Percentiles rank a stretch among this genome's conserved stretches.
Conservation (phyloP, 1,140 invertebrate genomes). For the Homarus americanus region DNA sequence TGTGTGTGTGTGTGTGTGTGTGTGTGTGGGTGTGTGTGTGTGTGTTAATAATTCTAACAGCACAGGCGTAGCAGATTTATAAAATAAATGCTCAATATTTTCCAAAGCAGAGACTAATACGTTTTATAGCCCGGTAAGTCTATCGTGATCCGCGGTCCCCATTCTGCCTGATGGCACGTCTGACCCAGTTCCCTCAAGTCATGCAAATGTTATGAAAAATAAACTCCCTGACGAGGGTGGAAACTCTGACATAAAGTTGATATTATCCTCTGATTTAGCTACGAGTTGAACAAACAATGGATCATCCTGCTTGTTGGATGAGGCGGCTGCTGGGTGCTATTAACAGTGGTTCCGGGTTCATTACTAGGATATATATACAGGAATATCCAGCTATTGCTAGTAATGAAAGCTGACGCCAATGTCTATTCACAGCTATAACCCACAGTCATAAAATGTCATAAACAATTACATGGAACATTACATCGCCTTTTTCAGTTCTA, state of each 20-base stretch:
- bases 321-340: background rate
- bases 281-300: background rate
- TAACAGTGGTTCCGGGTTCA: background rate
- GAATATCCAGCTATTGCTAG: background rate
- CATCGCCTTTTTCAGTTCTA: too few species aligned
- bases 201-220: conserved; percentile 5
- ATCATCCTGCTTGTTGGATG: background rate
- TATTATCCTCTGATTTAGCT: background rate
- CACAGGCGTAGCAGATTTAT: too few species aligned
- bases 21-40: too few species aligned
- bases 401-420: background rate
- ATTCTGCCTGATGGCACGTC: background rate
- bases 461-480: too few species aligned
- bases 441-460: background rate
- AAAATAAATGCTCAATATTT: too few species aligned
- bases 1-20: too few species aligned
- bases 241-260: background rate
- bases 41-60: too few species aligned
- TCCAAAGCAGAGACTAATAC: too few species aligned
- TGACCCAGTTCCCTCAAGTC: background rate
- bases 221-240: background rate
- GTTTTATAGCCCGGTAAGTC: too few species aligned
- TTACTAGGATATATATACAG: background rate
- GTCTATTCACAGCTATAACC: background rate
- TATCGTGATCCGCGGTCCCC: too few species aligned